Conservation (phyloP, 1,140 invertebrate genomes). For the Cyclina sinensis region DNA sequence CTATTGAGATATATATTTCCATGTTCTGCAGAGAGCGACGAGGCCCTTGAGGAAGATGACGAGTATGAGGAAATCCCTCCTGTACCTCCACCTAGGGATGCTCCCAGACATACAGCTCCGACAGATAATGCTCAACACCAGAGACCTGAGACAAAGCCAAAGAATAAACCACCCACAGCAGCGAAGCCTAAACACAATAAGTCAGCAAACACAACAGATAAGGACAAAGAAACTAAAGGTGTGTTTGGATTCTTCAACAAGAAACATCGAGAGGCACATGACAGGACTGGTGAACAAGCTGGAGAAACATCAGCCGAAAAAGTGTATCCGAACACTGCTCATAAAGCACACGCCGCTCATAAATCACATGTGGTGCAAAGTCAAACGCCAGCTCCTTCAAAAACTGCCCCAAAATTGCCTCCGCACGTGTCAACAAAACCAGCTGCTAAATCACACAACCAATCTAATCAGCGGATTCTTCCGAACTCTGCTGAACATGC, state of each 20-base stretch:
- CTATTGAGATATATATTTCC: too few species aligned
- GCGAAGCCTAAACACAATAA: not conserved
- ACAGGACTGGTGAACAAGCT: not conserved
- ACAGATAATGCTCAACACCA: not conserved
- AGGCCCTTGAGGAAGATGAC: not conserved
- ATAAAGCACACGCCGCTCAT: not conserved
- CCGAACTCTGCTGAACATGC: not conserved
- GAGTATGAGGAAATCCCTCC: slow-evolving; percentile 21
- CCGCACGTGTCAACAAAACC: not conserved
- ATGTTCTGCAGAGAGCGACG: too few species aligned
- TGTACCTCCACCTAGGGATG: not conserved
- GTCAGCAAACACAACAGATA: not conserved
- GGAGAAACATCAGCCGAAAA: not conserved
- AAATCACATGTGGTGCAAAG: not conserved
- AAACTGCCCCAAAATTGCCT: not conserved
- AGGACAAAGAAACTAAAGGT: not conserved
- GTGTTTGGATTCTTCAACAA: not conserved
- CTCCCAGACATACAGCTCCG: not conserved
- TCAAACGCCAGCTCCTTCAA: not conserved
- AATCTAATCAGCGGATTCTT: not conserved
- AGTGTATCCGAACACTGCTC: too few species aligned
- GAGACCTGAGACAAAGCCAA: not conserved
- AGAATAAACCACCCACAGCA: not conserved
- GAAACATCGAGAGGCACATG: not conserved
- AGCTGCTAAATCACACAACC: not conserved